phyloP scores from a whole-genome alignment of 2,888 invertebrate genomes.

The Caenorhabditis macrosperma region DNA sequence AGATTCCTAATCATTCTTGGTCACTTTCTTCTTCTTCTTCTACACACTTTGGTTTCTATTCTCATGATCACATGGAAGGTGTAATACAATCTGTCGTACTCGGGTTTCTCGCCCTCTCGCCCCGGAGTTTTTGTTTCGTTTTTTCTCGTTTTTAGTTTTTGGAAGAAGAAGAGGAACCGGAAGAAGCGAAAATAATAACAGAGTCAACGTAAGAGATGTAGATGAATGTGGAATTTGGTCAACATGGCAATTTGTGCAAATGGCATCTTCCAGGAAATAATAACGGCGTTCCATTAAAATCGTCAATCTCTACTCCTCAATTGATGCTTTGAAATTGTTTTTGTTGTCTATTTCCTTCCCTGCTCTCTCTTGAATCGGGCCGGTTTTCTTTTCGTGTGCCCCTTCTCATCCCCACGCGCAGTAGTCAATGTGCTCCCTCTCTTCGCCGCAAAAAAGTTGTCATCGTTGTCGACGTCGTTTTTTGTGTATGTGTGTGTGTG shows the following conservation, averaged over 20 bases:
- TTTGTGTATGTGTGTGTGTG: slow-evolving; percentile 33
- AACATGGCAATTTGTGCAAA: too few relatives aligned
- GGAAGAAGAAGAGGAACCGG: slow-evolving; percentile 1
- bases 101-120: slow-evolving; percentile 33
- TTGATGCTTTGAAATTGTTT: too few relatives aligned
- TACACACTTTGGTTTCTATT: slow-evolving; percentile 5
- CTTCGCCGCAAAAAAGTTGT: slow-evolving; percentile 36
- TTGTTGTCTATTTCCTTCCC: too few relatives aligned
- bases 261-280: too few relatives aligned
- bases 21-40: too few relatives aligned
- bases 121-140: slow-evolving; percentile 3
- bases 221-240: too few relatives aligned
- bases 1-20: too few relatives aligned
- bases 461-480: slow-evolving; percentile 27
- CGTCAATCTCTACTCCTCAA: too few relatives aligned
- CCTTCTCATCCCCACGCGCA: background rate
- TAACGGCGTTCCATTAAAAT: too few relatives aligned
- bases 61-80: slow-evolving; percentile 26
- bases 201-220: too few relatives aligned
- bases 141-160: background rate
- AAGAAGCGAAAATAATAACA: background rate
- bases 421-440: slow-evolving; percentile 32
- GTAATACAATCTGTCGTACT: slow-evolving; percentile 33
- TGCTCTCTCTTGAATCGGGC: too few relatives aligned
- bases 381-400: background rate